These are phyloP conservation scores for Styela clava DNA, from an alignment of 23 tunicate genomes.

Conservation along the genomic window DNA sequence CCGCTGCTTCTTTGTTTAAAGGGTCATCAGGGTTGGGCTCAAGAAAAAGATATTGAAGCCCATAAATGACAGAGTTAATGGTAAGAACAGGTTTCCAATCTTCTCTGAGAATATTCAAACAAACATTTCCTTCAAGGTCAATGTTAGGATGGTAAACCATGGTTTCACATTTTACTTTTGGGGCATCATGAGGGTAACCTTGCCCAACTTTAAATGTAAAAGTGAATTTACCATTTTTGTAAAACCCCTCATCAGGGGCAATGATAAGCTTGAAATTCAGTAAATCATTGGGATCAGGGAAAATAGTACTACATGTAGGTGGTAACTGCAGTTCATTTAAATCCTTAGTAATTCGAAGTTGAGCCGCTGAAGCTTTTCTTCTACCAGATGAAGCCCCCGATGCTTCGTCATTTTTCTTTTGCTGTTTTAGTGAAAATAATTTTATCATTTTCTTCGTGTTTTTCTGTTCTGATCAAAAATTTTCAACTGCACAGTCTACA, in stretches of 20 bases:
- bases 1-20: slow-evolving; percentile 95
- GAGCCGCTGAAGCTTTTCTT: slow-evolving; percentile 92
- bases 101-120: slow-evolving; percentile 92
- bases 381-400: slow-evolving; percentile 49
- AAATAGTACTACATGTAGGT: slow-evolving; percentile 74
- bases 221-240: slow-evolving; percentile 86
- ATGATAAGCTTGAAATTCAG: slow-evolving; percentile 78
- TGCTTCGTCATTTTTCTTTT: slow-evolving; percentile 65
- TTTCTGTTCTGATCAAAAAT: too few species aligned
- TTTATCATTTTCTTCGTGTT: slow-evolving; percentile 50
- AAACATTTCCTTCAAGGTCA: slow-evolving; percentile 99
- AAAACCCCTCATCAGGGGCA: slow-evolving; percentile 92
- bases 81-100: slow-evolving; percentile 99
- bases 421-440: slow-evolving; percentile 87
- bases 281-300: slow-evolving; percentile 90
- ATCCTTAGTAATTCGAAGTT: slow-evolving; percentile 87
- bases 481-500: too few species aligned
- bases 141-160: slow-evolving; percentile 99
- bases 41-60: slow-evolving; percentile 82
- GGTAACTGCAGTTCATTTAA: slow-evolving; percentile 88
- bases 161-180: slow-evolving; percentile 97
- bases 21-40: slow-evolving; percentile 99
- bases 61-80: slow-evolving; percentile 90
- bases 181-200: slow-evolving; percentile 96
- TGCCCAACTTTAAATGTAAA: slow-evolving; percentile 85